Percentiles rank a stretch among this genome's conserved stretches.
Evolutionary conservation across 2,888 invertebrate genomes (phyloP).

Genomic region (Tanytarsus gracilentus): DNA sequence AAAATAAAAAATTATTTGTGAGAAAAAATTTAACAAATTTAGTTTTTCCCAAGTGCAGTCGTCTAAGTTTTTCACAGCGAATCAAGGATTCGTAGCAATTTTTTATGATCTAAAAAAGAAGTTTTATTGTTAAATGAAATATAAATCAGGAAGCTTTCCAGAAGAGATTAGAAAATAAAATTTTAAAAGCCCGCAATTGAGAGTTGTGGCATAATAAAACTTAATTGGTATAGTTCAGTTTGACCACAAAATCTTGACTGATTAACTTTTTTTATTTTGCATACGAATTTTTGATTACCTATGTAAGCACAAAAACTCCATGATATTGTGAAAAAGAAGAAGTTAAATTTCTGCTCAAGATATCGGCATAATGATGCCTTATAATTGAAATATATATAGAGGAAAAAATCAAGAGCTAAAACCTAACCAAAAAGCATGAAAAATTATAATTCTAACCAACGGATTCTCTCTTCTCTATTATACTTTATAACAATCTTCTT

Average conservation of each 20-base stretch:
- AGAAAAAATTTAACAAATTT: too few relatives aligned
- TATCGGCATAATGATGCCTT: conserved; percentile 22
- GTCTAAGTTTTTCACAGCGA: too few relatives aligned
- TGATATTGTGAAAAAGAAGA: neutral
- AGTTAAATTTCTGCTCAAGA: conserved; percentile 24
- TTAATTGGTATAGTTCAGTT: too few relatives aligned
- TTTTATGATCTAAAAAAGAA: too few relatives aligned
- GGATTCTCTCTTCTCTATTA: conserved; percentile 15
- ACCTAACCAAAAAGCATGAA: conserved; percentile 18
- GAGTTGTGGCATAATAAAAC: too few relatives aligned
- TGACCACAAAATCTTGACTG: too few relatives aligned
- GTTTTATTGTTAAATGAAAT: too few relatives aligned
- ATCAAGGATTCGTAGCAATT: too few relatives aligned
- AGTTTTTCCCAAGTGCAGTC: too few relatives aligned
- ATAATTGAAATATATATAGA: conserved; percentile 10
- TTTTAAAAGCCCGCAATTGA: neutral
- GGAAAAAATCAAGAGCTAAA: conserved; percentile 8
- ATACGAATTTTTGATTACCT: neutral
- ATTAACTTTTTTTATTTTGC: too few relatives aligned
- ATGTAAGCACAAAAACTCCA: neutral
- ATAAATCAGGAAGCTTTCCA: too few relatives aligned
- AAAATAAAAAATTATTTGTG: too few relatives aligned
- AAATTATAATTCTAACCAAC: conserved; percentile 28
- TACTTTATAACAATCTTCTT: conserved; percentile 4
- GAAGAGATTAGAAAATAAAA: neutral